These are phyloP conservation scores for Naso thynnoides DNA, from an alignment of 2,797 vertebrate genomes.

Conservation along the genomic window DNA sequence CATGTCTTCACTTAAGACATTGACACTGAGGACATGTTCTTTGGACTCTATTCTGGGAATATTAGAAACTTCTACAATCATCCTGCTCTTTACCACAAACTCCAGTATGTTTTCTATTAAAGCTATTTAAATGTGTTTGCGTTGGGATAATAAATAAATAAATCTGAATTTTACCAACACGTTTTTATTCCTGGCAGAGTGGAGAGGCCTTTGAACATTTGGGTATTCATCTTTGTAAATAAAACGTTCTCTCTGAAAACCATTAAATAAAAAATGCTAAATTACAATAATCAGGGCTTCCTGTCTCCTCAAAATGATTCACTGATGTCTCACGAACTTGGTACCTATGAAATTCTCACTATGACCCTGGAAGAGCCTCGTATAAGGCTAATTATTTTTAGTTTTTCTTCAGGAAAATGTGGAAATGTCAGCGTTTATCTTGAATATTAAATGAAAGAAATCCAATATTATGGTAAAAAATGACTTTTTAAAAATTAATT, in stretches of 20 bases:
- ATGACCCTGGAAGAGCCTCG: background rate
- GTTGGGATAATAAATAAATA: background rate
- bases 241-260: background rate
- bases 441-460: slow-evolving; percentile 1
- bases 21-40: background rate
- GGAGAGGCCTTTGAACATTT: background rate
- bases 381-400: background rate
- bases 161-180: background rate
- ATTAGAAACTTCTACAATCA: background rate
- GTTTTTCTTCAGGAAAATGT: background rate
- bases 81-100: background rate
- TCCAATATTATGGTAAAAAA: background rate
- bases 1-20: no score
- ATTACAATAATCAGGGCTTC: background rate
- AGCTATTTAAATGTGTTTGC: background rate
- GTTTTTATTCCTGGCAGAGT: background rate
- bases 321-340: background rate
- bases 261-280: background rate
- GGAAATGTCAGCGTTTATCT: background rate
- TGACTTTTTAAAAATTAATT: slow-evolving; percentile 14
- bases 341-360: background rate
- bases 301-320: background rate
- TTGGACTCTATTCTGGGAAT: background rate
- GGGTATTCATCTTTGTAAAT: background rate
- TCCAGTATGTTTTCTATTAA: background rate